Base-by-base conservation (phyloP, 2,888 invertebrate species). In the Chydorus sphaericus region DNA sequence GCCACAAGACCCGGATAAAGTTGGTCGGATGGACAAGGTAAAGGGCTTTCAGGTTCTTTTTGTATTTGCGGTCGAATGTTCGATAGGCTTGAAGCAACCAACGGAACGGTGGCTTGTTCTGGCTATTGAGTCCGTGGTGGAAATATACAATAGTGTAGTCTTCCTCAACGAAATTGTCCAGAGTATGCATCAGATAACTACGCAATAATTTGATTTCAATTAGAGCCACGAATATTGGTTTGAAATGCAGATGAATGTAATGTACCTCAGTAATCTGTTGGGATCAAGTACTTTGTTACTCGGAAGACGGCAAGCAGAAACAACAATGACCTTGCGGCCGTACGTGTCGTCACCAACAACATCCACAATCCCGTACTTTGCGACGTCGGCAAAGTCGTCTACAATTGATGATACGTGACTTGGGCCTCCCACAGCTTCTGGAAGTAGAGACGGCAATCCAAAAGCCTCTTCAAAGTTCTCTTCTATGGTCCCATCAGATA, bases 101-200 rank as follows among this genome's bases (percentile, higher is more conserved):
- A 31, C 87, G 82, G 1, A 94, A 74, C 1, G 94, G 85, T 0
- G 97, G 98, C 69, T 96, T 97, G 72, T 96, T 98, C 71, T 86
- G 85, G 67, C 91, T 92, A 49, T 85, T 86, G 48, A 99, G 78
- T 14, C 98, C 98, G 73, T 87, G 87, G 72, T 98, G 98, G 68
- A 98, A 94, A 71, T 98, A 99, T 3, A 98, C 88, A 58, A 99
- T 78, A 65, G 90, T 91, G 73, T 99, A 99, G 70, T 99, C 98
- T 71, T 92, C 92, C 70, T 98, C 93, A 59, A 98, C 98, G 70
- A 91, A 96, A 69, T 88, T 88, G 73, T 97, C 94, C 70, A 98
- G 75, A 51, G 94, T 94, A 70, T 84, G 83, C 72, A 86, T 88
- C 63, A 97, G 77, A 73, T 91, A 94, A 70, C 96, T 93, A 66